Conservation (phyloP, 2,113 vertebrate genomes). For the Neotoma lepida region DNA sequence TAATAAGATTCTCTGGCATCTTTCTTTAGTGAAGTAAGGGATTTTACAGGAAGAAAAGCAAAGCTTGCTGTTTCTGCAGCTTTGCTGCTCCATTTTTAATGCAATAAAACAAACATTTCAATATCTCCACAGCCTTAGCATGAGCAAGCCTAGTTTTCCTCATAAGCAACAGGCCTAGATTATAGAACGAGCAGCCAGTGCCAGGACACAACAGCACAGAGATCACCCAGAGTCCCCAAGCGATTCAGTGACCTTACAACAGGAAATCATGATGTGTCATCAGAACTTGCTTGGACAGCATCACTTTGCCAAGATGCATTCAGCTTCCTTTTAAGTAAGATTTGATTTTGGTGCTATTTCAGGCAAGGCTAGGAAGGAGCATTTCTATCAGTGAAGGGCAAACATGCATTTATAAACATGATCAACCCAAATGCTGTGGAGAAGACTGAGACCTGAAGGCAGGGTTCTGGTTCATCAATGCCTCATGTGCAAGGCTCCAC, state of each 20-base stretch:
- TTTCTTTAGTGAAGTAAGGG: constrained; percentile 24
- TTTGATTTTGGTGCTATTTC: constrained; percentile 67
- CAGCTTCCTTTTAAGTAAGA: constrained; percentile 55
- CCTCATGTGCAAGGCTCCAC: background rate
- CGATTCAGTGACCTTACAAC: constrained; percentile 36
- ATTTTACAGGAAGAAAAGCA: constrained; percentile 44
- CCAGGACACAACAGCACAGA: constrained; percentile 5
- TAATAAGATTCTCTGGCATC: constrained; percentile 41
- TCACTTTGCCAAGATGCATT: constrained; percentile 23
- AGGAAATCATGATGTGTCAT: constrained; percentile 44
- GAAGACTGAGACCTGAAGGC: background rate
- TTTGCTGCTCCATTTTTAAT: constrained; percentile 50
- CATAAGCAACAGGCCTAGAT: constrained; percentile 46
- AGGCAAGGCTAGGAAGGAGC: constrained; percentile 36
- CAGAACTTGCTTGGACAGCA: constrained; percentile 32
- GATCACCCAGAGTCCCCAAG: constrained; percentile 28
- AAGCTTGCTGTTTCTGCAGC: constrained; percentile 58
- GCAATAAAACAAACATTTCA: constrained; percentile 63
- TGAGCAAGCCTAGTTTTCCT: constrained; percentile 61
- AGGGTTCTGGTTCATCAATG: background rate
- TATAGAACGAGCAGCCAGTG: constrained; percentile 48
- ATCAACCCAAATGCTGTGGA: background rate
- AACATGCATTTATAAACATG: background rate
- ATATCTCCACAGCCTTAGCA: constrained; percentile 47
- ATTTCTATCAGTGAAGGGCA: constrained; percentile 62